phyloP scores from a whole-genome alignment of 2,888 invertebrate species.

The Andrena fulva region DNA sequence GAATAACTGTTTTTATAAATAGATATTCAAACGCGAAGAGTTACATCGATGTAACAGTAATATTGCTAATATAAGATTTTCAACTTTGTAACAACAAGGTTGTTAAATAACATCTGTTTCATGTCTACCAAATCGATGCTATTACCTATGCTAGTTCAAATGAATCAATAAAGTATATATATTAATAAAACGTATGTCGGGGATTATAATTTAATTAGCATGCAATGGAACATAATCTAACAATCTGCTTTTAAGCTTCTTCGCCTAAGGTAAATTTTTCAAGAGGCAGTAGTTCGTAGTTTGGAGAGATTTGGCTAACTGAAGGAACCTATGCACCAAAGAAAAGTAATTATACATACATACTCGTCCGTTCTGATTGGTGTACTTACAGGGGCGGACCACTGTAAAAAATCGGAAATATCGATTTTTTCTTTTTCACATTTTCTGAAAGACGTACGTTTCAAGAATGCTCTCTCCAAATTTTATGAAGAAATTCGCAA shows the following conservation, averaged over 20 bases:
- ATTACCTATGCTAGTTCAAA: slow-evolving; percentile 5
- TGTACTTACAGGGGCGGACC: too few species aligned
- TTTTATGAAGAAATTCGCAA: too few species aligned
- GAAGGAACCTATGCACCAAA: too few species aligned
- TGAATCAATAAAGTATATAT: slow-evolving; percentile 1
- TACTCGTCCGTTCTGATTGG: too few species aligned
- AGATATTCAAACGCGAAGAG: not conserved
- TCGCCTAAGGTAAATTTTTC: not conserved
- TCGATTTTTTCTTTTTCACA: too few species aligned
- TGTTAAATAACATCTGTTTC: not conserved
- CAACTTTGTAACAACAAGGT: not conserved
- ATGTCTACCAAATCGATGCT: slow-evolving; percentile 2
- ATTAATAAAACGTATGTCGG: not conserved
- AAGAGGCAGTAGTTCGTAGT: too few species aligned
- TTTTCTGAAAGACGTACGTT: too few species aligned
- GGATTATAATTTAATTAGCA: not conserved
- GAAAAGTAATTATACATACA: too few species aligned
- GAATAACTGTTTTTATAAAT: slow-evolving; percentile 5
- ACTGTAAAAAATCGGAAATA: too few species aligned
- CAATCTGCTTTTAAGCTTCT: slow-evolving; percentile 2
- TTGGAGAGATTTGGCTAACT: too few species aligned
- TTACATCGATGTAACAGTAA: not conserved
- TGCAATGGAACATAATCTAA: not conserved
- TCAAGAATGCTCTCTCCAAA: too few species aligned
- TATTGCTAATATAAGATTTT: slow-evolving; percentile 14